Conservation (phyloP, 2,113 vertebrate genomes). For the Megaptera novaeangliae region DNA sequence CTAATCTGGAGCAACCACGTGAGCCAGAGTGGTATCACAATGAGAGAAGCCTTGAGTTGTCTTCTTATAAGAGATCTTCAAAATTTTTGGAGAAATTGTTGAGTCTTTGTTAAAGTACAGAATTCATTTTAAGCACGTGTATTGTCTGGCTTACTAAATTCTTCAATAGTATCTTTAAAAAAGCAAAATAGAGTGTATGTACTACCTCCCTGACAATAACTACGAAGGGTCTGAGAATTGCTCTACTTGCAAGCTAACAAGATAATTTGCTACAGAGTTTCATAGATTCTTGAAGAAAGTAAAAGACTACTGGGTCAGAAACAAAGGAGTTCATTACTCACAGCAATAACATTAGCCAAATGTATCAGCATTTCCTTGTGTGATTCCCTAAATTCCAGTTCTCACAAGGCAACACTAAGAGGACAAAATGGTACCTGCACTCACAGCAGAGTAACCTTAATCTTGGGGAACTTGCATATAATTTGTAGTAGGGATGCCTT, state of each 20-base stretch:
- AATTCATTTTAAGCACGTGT: not conserved
- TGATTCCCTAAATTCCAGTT: not conserved
- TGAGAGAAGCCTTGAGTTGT: not conserved
- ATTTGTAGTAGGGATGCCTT: not conserved
- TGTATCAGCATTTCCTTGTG: not conserved
- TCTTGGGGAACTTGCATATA: not conserved
- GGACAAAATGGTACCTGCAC: too few species aligned
- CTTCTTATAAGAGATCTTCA: not conserved
- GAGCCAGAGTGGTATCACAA: not conserved
- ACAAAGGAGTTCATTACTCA: not conserved
- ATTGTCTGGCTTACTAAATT: not conserved
- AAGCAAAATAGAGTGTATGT: not conserved
- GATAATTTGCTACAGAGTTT: not conserved
- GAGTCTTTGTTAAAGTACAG: not conserved
- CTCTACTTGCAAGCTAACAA: not conserved
- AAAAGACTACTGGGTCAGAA: not conserved
- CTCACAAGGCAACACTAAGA: not conserved
- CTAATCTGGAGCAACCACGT: not conserved
- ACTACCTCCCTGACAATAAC: not conserved
- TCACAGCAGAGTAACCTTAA: not conserved
- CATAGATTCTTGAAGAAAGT: not conserved
- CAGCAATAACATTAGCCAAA: not conserved
- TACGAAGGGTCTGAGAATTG: not conserved
- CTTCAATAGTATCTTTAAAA: not conserved
- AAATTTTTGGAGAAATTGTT: not conserved